Evolutionary conservation across 2,888 invertebrate species (phyloP).

Genomic region (Parasteatoda lunata): DNA sequence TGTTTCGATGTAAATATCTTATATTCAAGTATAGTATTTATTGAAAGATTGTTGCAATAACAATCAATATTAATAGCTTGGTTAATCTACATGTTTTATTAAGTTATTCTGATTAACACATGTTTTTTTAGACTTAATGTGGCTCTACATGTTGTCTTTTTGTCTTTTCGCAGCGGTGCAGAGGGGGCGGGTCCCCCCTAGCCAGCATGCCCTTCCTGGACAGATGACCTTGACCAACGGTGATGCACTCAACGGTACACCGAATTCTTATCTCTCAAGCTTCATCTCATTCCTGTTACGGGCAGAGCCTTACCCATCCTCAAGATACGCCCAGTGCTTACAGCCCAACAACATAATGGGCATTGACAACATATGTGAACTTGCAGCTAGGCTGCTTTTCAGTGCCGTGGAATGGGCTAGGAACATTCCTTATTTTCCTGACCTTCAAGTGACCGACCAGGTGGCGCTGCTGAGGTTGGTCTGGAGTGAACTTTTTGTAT

Average conservation of each 20-base stretch:
- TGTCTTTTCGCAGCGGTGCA: slow-evolving; percentile 87
- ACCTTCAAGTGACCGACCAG: slow-evolving; percentile 91
- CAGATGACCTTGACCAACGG: slow-evolving; percentile 90
- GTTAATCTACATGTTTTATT: too few species aligned
- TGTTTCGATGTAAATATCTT: too few species aligned
- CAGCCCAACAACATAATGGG: slow-evolving; percentile 94
- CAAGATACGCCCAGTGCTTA: slow-evolving; percentile 95
- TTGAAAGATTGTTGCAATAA: too few species aligned
- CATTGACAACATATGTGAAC: slow-evolving; percentile 97
- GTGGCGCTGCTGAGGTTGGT: slow-evolving; percentile 94
- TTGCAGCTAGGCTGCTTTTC: slow-evolving; percentile 95
- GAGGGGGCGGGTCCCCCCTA: slow-evolving; percentile 94
- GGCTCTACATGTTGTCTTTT: slow-evolving; percentile 62
- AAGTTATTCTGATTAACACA: too few species aligned
- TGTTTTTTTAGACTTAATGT: background rate
- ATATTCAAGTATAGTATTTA: too few species aligned
- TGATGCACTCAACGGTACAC: slow-evolving; percentile 88
- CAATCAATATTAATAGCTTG: too few species aligned
- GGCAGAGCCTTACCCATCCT: slow-evolving; percentile 97
- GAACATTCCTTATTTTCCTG: slow-evolving; percentile 98
- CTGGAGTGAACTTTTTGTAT: slow-evolving; percentile 97
- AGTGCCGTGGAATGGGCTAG: slow-evolving; percentile 98
- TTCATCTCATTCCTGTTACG: slow-evolving; percentile 95
- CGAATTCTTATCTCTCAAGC: slow-evolving; percentile 91
- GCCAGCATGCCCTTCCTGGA: slow-evolving; percentile 80